Evolutionary conservation across 2,113 vertebrate species (phyloP).

Genomic region (Engystomops pustulosus): DNA sequence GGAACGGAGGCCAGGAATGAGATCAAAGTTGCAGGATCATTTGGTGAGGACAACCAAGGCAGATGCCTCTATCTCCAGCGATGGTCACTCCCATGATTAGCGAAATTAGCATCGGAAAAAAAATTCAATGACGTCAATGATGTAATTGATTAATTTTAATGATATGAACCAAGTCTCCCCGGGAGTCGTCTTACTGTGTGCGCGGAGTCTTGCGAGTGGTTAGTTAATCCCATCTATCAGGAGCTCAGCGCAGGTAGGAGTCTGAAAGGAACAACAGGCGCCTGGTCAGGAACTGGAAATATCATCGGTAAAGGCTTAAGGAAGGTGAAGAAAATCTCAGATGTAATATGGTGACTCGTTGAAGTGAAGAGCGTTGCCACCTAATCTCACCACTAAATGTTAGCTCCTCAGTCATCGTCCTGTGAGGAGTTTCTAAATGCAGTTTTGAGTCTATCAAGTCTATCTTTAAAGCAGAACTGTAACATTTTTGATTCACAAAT

Average conservation of each 20-base stretch:
- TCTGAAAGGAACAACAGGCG: constrained; percentile 47
- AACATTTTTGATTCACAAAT: no score
- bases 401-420: background rate
- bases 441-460: no score
- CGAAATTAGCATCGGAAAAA: background rate
- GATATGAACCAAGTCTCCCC: background rate
- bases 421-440: background rate
- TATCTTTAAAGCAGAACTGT: no score
- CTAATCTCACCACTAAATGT: background rate
- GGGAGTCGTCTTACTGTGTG: constrained; percentile 46
- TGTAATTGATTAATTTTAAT: constrained; percentile 31
- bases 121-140: constrained; percentile 35
- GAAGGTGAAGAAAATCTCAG: constrained; percentile 48
- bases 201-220: constrained; percentile 52
- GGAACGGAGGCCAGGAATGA: background rate
- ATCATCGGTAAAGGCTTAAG: constrained; percentile 49
- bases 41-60: constrained; percentile 53
- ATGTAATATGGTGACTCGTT: constrained; percentile 17
- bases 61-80: constrained; percentile 40
- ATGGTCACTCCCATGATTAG: background rate
- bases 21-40: constrained; percentile 44
- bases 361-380: background rate
- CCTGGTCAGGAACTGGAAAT: constrained; percentile 17
- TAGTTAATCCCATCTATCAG: constrained; percentile 40
- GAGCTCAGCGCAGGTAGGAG: constrained; percentile 55